Evolutionary conservation across 2,797 vertebrate genomes (phyloP).

Genomic region (Cossypha niveicapilla): DNA sequence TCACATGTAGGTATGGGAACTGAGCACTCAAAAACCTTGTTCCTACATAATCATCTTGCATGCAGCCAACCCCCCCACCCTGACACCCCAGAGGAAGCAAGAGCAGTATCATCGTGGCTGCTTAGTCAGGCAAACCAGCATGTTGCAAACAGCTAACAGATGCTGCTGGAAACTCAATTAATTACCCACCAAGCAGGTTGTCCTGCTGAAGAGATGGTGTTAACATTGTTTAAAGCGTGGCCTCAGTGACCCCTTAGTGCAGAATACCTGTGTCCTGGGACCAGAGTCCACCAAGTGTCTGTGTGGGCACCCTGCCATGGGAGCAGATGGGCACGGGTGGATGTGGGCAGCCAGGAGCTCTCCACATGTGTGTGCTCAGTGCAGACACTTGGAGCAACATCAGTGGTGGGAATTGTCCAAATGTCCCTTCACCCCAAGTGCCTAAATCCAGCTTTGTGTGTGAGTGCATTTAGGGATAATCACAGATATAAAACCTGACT

Average conservation of each 20-base stretch:
- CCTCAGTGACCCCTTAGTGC: background rate
- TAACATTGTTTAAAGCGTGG: background rate
- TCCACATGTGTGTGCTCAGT: fast-evolving
- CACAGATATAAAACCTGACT: background rate
- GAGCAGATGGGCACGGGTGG: background rate
- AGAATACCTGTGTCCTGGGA: background rate
- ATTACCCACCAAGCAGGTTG: background rate
- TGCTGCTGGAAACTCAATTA: constrained; percentile 11
- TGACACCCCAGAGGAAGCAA: background rate
- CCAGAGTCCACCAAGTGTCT: background rate
- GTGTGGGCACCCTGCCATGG: background rate
- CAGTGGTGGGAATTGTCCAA: background rate
- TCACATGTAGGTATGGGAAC: background rate
- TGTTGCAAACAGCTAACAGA: background rate
- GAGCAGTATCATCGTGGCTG: background rate
- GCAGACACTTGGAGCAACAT: background rate
- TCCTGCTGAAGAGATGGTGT: background rate
- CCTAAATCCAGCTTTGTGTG: background rate
- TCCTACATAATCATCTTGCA: background rate
- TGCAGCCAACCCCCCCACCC: background rate
- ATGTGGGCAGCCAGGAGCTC: background rate
- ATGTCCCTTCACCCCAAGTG: background rate
- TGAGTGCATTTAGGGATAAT: background rate
- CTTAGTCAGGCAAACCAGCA: background rate
- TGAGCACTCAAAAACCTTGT: background rate